phyloP scores from a whole-genome alignment of 1,140 invertebrate species.

The Plectus sambesii region DNA sequence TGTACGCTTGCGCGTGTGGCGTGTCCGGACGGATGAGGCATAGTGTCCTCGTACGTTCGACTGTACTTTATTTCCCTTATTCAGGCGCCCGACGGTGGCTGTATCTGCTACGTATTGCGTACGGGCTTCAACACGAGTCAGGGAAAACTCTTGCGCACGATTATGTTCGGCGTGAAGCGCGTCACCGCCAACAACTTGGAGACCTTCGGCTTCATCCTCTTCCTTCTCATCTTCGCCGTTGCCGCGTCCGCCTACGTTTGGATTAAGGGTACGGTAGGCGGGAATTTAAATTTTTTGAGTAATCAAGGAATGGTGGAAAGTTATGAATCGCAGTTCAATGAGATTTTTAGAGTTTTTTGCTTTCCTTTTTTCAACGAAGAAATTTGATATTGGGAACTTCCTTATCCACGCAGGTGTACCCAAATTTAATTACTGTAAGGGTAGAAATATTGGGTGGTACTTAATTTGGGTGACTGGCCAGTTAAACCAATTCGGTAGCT shows the following conservation, averaged over 20 bases:
- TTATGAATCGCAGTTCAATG: constrained; percentile 5
- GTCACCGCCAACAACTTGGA: constrained; percentile 99
- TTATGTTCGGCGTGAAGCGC: constrained; percentile 92
- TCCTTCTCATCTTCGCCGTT: constrained; percentile 88
- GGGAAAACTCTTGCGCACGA: constrained; percentile 88
- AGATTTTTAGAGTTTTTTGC: constrained; percentile 3
- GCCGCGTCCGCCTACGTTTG: constrained; percentile 92
- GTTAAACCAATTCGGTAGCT: no score
- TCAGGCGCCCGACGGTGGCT: constrained; percentile 77
- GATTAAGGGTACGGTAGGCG: constrained; percentile 91
- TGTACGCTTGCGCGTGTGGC: no score
- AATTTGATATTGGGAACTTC: no score
- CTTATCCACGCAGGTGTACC: no score
- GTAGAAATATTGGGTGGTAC: no score
- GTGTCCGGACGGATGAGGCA: no score
- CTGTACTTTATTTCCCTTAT: constrained; percentile 20
- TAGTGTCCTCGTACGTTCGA: no score
- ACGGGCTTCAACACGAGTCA: constrained; percentile 95
- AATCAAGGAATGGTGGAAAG: no score
- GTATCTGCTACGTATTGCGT: constrained; percentile 87
- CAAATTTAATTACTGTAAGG: no score
- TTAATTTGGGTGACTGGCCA: no score
- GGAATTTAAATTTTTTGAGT: not conserved
- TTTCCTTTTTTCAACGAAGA: constrained; percentile 4
- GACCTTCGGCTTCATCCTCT: constrained; percentile 97